Evolutionary conservation across 2,797 vertebrate species (phyloP).

Genomic region (Echeneis naucrates): DNA sequence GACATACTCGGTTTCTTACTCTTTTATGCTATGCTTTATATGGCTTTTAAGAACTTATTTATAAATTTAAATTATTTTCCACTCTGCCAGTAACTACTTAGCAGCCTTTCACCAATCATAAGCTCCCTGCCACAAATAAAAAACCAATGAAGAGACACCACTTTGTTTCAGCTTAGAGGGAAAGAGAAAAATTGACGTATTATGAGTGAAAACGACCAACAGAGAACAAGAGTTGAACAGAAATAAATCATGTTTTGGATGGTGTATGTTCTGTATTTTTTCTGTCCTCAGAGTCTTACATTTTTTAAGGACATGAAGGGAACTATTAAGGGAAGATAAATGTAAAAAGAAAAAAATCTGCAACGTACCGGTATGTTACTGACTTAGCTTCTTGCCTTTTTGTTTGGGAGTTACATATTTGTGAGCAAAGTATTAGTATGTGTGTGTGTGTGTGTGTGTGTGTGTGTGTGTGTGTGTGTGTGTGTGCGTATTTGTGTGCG

Average conservation of each 20-base stretch:
- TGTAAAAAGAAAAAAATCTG: not conserved
- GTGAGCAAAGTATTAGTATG: not conserved
- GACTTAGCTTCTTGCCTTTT: constrained; percentile 7
- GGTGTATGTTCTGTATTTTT: not conserved
- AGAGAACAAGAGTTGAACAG: not conserved
- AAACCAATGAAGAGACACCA: not conserved
- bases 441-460: too few species aligned
- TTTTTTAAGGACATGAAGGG: constrained; percentile 6
- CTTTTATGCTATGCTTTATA: constrained; percentile 16
- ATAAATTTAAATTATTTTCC: constrained; percentile 11
- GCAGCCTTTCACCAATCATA: constrained; percentile 25
- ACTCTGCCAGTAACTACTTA: not conserved
- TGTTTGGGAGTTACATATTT: constrained; percentile 10
- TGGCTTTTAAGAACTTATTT: constrained; percentile 42
- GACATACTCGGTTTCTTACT: not conserved
- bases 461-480: constrained; percentile 27
- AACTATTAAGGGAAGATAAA: not conserved
- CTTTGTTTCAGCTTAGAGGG: not conserved
- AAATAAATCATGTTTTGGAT: not conserved
- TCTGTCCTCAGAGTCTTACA: too few species aligned
- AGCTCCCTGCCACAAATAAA: constrained; percentile 9
- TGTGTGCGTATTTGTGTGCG: constrained; percentile 29
- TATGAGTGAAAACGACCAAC: not conserved
- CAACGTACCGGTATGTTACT: constrained; percentile 5
- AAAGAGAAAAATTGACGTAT: not conserved